phyloP scores from a whole-genome alignment of 2,113 vertebrate species.

The Archilochus colubris region DNA sequence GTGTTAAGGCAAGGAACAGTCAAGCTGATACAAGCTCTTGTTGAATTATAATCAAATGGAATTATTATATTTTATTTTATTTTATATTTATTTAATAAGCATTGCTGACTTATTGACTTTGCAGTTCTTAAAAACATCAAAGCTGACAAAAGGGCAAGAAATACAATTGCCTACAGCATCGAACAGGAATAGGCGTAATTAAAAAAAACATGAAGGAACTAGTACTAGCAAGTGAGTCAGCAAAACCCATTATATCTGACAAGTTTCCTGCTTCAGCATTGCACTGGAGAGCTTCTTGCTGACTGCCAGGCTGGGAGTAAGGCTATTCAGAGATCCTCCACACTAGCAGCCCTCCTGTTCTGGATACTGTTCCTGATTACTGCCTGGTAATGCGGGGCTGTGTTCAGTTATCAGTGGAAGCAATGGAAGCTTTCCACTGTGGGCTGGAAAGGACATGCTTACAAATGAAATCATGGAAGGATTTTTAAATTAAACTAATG shows the following conservation, averaged over 20 bases:
- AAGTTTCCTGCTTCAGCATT: background rate
- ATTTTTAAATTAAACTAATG: background rate
- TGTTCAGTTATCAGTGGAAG: background rate
- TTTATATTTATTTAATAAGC: background rate
- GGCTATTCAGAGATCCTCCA: background rate
- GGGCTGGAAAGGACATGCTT: background rate
- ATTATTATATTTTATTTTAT: background rate
- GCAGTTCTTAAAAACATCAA: slow-evolving; percentile 20
- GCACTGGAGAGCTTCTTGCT: background rate
- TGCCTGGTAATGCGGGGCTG: background rate
- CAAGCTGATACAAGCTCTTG: slow-evolving; percentile 43
- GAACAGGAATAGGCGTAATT: slow-evolving; percentile 33
- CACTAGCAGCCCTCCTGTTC: background rate
- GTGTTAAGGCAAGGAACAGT: slow-evolving; percentile 26
- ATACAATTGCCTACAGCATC: background rate
- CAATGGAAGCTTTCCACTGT: background rate
- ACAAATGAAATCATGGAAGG: background rate
- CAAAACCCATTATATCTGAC: background rate
- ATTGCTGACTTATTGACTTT: background rate
- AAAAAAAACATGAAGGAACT: slow-evolving; percentile 27
- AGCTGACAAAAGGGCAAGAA: slow-evolving; percentile 31
- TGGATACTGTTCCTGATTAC: background rate
- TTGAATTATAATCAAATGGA: slow-evolving; percentile 30
- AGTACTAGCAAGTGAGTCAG: background rate
- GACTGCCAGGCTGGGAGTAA: background rate